Conservation (phyloP, 2,113 vertebrate species). For the Chauna torquata region DNA sequence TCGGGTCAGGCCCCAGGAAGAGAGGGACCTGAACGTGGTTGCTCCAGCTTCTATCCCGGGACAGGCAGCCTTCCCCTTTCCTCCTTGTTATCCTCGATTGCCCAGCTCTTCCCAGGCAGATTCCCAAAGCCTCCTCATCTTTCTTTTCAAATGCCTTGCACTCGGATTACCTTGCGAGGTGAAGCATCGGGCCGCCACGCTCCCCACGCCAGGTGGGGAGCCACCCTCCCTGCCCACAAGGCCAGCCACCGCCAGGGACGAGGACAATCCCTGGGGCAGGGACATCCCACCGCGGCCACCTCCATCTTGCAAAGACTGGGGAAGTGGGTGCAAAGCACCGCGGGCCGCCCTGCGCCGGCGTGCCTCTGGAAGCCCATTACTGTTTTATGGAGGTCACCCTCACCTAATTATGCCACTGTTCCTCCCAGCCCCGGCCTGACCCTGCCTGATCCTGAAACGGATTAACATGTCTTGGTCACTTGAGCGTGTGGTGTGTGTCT, state of each 20-base stretch:
- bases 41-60: no score
- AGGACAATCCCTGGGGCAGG: background rate
- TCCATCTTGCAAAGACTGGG: rapidly evolving
- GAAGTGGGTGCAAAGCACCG: background rate
- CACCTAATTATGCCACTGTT: conserved; percentile 52
- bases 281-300: background rate
- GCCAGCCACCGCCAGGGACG: rapidly evolving
- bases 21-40: background rate
- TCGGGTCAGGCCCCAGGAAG: background rate
- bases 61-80: background rate
- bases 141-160: rapidly evolving
- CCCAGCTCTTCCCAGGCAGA: background rate
- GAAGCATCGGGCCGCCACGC: rapidly evolving
- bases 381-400: conserved; percentile 63
- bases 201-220: no score
- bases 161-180: rapidly evolving
- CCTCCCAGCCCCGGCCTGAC: conserved; percentile 46
- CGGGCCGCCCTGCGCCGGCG: background rate
- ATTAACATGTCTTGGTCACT: conserved; percentile 41
- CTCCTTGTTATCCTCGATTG: background rate
- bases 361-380: conserved; percentile 9
- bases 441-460: conserved; percentile 19
- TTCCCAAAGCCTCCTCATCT: background rate
- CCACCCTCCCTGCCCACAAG: rapidly evolving
- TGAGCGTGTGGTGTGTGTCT: conserved; percentile 10